Percentiles rank a stretch among this genome's conserved stretches.
Conservation (phyloP, 2,888 invertebrate genomes). For the Bedellia somnulentella region DNA sequence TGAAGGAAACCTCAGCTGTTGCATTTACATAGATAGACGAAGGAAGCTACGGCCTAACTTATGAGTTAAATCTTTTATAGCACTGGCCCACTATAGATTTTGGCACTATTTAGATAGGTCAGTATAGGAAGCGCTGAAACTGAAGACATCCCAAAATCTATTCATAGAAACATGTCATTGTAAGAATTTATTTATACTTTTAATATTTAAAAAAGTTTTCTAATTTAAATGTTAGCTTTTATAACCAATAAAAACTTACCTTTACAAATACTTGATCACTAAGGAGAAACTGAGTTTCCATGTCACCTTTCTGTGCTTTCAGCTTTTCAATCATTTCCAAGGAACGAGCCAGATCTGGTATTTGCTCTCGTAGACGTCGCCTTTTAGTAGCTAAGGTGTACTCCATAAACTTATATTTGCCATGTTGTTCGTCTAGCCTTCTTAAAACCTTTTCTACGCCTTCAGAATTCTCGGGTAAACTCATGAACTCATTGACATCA, state of each 20-base stretch:
- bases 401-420: conserved; percentile 98
- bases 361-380: conserved; percentile 83
- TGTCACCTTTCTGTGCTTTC: conserved; percentile 75
- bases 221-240: not conserved
- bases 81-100: too few species aligned
- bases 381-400: conserved; percentile 85
- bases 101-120: too few species aligned
- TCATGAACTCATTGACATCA: conserved; percentile 95
- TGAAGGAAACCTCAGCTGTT: too few species aligned
- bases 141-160: too few species aligned
- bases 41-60: too few species aligned
- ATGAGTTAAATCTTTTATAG: too few species aligned
- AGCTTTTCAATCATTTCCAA: conserved; percentile 90
- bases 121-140: too few species aligned
- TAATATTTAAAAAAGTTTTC: not conserved
- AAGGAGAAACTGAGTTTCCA: conserved; percentile 87
- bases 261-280: conserved; percentile 88
- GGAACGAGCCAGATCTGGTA: conserved; percentile 92
- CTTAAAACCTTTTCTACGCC: conserved; percentile 85
- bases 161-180: too few species aligned
- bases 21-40: too few species aligned
- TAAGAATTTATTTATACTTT: not conserved
- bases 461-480: conserved; percentile 75
- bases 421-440: conserved; percentile 88
- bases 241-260: conserved; percentile 17